Percentiles rank a stretch among this genome's conserved stretches.
These are phyloP conservation scores for Aphaenogaster floridana DNA, from an alignment of 1,140 invertebrate species.

Conservation along the genomic window DNA sequence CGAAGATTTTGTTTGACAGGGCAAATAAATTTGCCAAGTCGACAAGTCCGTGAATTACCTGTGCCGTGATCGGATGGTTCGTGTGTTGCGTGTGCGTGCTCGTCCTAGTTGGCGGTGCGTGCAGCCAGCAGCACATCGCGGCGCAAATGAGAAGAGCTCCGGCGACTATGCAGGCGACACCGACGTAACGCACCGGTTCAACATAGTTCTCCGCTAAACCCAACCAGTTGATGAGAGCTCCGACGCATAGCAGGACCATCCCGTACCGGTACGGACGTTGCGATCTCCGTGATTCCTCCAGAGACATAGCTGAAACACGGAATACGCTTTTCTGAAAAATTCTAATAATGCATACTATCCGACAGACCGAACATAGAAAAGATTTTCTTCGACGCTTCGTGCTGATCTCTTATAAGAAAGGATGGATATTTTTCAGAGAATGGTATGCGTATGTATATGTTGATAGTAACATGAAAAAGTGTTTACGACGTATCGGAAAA, in stretches of 20 bases:
- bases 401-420: neutral
- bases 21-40: constrained; percentile 7
- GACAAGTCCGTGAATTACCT: constrained; percentile 76
- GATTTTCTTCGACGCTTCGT: neutral
- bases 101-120: constrained; percentile 87
- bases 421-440: neutral
- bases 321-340: constrained; percentile 8
- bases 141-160: constrained; percentile 91
- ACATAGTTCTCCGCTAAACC: constrained; percentile 91
- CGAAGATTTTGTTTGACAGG: neutral
- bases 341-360: neutral
- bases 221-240: constrained; percentile 93
- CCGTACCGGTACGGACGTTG: constrained; percentile 92
- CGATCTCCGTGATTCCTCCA: constrained; percentile 89
- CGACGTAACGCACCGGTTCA: constrained; percentile 91
- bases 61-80: constrained; percentile 82
- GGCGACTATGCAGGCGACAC: constrained; percentile 91
- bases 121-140: constrained; percentile 93
- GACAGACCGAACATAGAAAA: neutral
- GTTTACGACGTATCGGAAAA: neutral
- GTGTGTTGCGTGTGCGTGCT: constrained; percentile 79
- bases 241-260: constrained; percentile 91
- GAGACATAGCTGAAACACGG: constrained; percentile 88
- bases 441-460: neutral
- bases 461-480: neutral